Percentiles rank a stretch among this genome's conserved stretches.
Conservation (phyloP, 2,888 invertebrate genomes). For the Lepidonotus clava region DNA sequence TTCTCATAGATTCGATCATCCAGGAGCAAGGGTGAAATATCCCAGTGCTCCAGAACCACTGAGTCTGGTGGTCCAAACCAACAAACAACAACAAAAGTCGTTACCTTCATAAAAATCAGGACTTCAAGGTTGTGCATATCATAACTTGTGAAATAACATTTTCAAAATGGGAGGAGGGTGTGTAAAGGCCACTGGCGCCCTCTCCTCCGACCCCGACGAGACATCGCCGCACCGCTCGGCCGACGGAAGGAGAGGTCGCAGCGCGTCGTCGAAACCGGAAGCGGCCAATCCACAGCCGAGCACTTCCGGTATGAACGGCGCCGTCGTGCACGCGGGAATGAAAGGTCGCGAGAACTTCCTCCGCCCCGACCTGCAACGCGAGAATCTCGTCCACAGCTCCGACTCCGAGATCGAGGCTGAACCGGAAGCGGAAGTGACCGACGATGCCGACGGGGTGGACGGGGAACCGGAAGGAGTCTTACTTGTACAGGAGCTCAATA, state of each 20-base stretch:
- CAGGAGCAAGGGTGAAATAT: too few relatives aligned
- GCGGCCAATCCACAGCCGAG: slow-evolving; percentile 7
- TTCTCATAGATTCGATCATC: too few relatives aligned
- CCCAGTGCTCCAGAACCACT: too few relatives aligned
- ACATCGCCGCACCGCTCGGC: too few relatives aligned
- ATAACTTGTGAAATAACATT: too few relatives aligned
- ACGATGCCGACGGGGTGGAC: background rate
- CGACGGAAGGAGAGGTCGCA: too few relatives aligned
- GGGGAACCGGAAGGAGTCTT: background rate
- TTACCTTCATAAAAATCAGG: too few relatives aligned
- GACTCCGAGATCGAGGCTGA: slow-evolving; percentile 7
- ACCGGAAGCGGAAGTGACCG: background rate
- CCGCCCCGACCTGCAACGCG: slow-evolving; percentile 22
- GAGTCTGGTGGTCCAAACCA: too few relatives aligned
- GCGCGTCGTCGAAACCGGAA: too few relatives aligned
- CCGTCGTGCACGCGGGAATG: background rate
- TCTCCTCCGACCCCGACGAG: background rate
- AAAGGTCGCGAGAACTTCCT: slow-evolving; percentile 37
- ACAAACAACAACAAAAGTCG: too few relatives aligned
- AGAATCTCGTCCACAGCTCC: background rate
- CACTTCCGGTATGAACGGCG: slow-evolving; percentile 41
- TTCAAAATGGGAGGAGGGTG: slow-evolving; percentile 35
- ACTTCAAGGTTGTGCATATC: too few relatives aligned
- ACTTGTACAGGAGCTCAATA: background rate
- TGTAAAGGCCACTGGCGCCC: background rate